A percentile compares a stretch with the other conserved stretches of the same genome.
Conservation (phyloP, 2,888 invertebrate species). For the Spilosoma lubricipeda region DNA sequence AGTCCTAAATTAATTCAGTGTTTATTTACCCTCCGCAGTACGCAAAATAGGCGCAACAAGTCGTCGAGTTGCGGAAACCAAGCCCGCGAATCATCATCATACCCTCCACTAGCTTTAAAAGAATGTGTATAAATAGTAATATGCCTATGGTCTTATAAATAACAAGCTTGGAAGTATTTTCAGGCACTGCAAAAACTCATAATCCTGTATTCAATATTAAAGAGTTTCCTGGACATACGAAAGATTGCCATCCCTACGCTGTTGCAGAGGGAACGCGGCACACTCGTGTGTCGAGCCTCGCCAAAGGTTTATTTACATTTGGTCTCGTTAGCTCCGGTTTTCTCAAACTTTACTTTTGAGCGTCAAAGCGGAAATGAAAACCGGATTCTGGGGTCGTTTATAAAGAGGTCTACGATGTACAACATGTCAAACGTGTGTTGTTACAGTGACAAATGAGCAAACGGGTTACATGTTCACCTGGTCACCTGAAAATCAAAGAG, state of each 20-base stretch:
- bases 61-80: too few relatives aligned
- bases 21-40: too few relatives aligned
- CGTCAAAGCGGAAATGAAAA: constrained; percentile 21
- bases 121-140: too few relatives aligned
- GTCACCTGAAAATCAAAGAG: too few relatives aligned
- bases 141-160: too few relatives aligned
- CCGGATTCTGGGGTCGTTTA: constrained; percentile 18
- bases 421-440: constrained; percentile 3
- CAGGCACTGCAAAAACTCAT: not conserved
- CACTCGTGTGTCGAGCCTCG: constrained; percentile 14
- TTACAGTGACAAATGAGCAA: not conserved
- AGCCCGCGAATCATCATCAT: too few relatives aligned
- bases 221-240: not conserved
- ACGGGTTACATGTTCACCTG: too few relatives aligned
- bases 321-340: constrained; percentile 25
- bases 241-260: constrained; percentile 8
- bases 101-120: too few relatives aligned
- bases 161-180: too few relatives aligned
- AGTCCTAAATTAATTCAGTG: too few relatives aligned
- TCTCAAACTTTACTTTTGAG: constrained; percentile 20
- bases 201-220: not conserved
- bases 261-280: not conserved
- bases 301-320: constrained; percentile 28
- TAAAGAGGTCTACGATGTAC: constrained; percentile 8
- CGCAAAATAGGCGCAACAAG: too few relatives aligned